phyloP scores from a whole-genome alignment of 1,140 invertebrate species.

The Drepana arcuata region DNA sequence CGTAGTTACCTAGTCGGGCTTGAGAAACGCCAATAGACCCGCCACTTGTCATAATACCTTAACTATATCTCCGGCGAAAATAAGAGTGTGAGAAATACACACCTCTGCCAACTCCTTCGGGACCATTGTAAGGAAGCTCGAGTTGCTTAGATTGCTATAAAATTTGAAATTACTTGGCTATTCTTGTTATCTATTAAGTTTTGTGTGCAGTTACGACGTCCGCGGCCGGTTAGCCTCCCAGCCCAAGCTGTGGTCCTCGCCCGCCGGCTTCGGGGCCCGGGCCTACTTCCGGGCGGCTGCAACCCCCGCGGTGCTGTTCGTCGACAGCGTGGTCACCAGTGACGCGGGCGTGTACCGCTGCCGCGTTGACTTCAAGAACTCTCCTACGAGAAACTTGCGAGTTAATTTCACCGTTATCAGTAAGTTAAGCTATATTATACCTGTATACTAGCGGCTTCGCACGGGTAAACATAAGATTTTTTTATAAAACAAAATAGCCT shows the following conservation, averaged over 20 bases:
- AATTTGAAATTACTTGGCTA: not conserved
- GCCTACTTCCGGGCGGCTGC: slow-evolving; percentile 82
- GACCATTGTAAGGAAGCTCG: not conserved
- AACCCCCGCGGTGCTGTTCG: slow-evolving; percentile 80
- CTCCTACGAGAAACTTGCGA: slow-evolving; percentile 87
- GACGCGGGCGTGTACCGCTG: slow-evolving; percentile 90
- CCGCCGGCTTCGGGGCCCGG: slow-evolving; percentile 81
- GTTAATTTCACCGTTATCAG: slow-evolving; percentile 91
- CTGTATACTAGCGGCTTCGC: too few species aligned
- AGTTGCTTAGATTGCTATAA: not conserved
- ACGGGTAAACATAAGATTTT: too few species aligned
- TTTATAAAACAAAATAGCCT: too few species aligned
- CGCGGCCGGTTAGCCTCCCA: slow-evolving; percentile 81
- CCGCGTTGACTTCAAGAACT: slow-evolving; percentile 89
- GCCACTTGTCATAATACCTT: too few species aligned
- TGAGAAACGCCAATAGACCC: too few species aligned
- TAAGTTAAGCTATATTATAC: too few species aligned
- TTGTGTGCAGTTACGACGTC: slow-evolving; percentile 90
- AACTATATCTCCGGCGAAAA: too few species aligned
- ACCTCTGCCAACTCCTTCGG: too few species aligned
- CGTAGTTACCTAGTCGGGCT: too few species aligned
- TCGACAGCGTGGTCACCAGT: slow-evolving; percentile 81
- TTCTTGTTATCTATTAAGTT: too few species aligned
- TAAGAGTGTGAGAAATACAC: too few species aligned
- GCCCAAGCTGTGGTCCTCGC: slow-evolving; percentile 85